Conservation (phyloP, 2,888 invertebrate genomes). For the Tenodera sinensis region DNA sequence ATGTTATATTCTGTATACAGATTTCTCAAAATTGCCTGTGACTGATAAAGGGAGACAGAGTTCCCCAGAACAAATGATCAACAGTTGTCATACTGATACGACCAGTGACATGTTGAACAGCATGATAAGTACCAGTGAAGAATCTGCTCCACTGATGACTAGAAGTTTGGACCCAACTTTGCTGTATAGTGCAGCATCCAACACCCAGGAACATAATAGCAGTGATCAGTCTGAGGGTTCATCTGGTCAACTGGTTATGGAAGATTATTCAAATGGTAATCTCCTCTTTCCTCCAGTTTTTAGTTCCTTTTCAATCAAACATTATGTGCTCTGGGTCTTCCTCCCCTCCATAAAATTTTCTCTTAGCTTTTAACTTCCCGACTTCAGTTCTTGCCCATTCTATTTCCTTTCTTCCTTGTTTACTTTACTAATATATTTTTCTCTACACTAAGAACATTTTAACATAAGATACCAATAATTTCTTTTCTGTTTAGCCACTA, state of each 20-base stretch:
- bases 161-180: slow-evolving; percentile 61
- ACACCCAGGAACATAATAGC: slow-evolving; percentile 38
- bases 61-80: slow-evolving; percentile 65
- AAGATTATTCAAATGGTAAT: slow-evolving; percentile 20
- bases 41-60: not conserved
- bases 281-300: not conserved
- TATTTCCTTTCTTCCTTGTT: too few species aligned
- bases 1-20: not conserved
- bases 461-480: too few species aligned
- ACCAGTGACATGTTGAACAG: slow-evolving; percentile 39
- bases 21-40: slow-evolving; percentile 4
- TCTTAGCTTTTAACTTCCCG: too few species aligned
- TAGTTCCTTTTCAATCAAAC: too few species aligned
- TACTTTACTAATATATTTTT: too few species aligned
- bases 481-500: too few species aligned
- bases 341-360: too few species aligned
- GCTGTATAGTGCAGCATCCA: slow-evolving; percentile 36
- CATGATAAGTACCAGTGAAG: slow-evolving; percentile 39
- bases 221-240: slow-evolving; percentile 34
- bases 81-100: slow-evolving; percentile 60
- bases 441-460: too few species aligned
- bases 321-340: too few species aligned
- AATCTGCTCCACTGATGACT: slow-evolving; percentile 49
- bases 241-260: slow-evolving; percentile 3
- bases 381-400: too few species aligned